These are phyloP conservation scores for Eucera pruinosa DNA, from an alignment of 2,888 invertebrate species.

Conservation along the genomic window DNA sequence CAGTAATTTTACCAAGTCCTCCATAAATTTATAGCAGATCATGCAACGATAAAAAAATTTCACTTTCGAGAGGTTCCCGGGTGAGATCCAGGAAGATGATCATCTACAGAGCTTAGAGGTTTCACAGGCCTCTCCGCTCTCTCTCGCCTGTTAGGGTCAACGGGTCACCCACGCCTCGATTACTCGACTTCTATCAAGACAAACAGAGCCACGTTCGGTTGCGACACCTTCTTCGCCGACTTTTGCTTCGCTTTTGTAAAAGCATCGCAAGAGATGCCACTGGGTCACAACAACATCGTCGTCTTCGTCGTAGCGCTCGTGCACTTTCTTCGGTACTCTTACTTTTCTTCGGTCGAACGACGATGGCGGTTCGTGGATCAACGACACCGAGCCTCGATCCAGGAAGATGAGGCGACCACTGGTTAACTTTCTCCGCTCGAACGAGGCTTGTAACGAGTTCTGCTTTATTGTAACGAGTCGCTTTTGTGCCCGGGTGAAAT, in stretches of 20 bases:
- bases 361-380: conserved; percentile 33
- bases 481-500: conserved; percentile 35
- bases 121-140: conserved; percentile 68
- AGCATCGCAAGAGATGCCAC: conserved; percentile 27
- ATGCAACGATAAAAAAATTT: neutral
- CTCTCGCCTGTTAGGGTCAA: conserved; percentile 60
- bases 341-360: conserved; percentile 40
- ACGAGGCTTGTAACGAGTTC: conserved; percentile 29
- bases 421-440: conserved; percentile 53
- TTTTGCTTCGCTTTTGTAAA: conserved; percentile 13
- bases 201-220: conserved; percentile 16
- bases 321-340: conserved; percentile 58
- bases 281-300: conserved; percentile 5
- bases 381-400: conserved; percentile 50
- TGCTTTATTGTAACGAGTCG: conserved; percentile 38
- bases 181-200: conserved; percentile 44
- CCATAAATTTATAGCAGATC: neutral
- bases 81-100: conserved; percentile 64
- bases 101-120: conserved; percentile 55
- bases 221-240: conserved; percentile 39
- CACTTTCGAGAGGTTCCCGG: conserved; percentile 1
- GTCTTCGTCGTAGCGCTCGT: conserved; percentile 2
- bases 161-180: conserved; percentile 75
- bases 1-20: too few relatives aligned
- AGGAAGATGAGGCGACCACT: conserved; percentile 51